These are phyloP conservation scores for Ferrisia virgata DNA, from an alignment of 2,888 invertebrate species.

Conservation along the genomic window DNA sequence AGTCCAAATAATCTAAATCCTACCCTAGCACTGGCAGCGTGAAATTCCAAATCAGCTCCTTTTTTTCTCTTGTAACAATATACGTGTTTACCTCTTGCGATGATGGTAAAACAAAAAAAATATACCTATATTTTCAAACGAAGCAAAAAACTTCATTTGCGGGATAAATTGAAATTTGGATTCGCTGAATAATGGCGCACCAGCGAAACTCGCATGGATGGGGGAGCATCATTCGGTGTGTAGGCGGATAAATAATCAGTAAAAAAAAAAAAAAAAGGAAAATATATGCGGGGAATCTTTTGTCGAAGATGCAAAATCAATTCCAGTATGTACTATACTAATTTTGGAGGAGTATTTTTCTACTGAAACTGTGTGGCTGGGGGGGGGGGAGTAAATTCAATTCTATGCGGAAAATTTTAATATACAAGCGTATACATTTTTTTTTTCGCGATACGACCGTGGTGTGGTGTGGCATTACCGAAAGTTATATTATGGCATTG, in stretches of 20 bases:
- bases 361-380: not conserved
- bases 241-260: not conserved
- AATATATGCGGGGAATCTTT: not conserved
- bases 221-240: not conserved
- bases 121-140: too few species aligned
- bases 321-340: not conserved
- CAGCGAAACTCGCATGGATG: not conserved
- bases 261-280: not conserved
- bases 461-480: not conserved
- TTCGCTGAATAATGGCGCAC: not conserved
- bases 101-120: too few species aligned
- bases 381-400: not conserved
- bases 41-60: too few species aligned
- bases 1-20: too few species aligned
- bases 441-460: not conserved
- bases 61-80: too few species aligned
- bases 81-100: too few species aligned
- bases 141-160: not conserved
- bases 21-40: too few species aligned
- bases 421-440: not conserved
- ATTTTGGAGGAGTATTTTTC: not conserved
- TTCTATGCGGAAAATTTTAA: not conserved
- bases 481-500: not conserved
- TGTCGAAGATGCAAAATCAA: not conserved
- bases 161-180: not conserved